Evolutionary conservation across 2,797 vertebrate species (phyloP), one percentile per base, ranked within the genome.

Genomic region (Macropodus opercularis): DNA sequence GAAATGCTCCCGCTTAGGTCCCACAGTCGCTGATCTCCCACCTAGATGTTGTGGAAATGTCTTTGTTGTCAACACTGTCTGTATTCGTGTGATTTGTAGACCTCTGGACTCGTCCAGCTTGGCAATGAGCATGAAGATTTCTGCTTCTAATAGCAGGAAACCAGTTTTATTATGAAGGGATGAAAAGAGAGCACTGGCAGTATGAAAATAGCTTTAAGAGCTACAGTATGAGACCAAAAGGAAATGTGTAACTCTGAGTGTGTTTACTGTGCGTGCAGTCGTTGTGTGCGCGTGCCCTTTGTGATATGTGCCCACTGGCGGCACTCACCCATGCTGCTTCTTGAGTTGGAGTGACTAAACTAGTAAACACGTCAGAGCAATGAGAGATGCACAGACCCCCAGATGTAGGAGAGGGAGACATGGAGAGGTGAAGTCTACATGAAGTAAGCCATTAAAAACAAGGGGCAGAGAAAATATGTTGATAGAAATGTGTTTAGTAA

Each of bases 241-340:
- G 38, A 72, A 65, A 64, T 5, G 3, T 63, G 47, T 14, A 52
- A 58, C 26, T 46, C 17, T 42, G 65, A 72, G 61, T 62, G 66
- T 35, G 42, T 78, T 80, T 57, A 46, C 44, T 59, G 57, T 65
- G 47, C n/a, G 11, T 31, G 11, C 27, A 60, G 49, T 62, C 63
- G 50, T 58, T 51, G 42, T 58, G 40, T 47, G 36, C 38, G 60
- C 27, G 31, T 32, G 65, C 36, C 68, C 64, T 78, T 61, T 75
- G 53, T 46, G 2, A 15, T 39, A 41, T 55, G 36, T 82, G 77
- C 69, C 67, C 72, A 83, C 68, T 75, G 80, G 77, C 78, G 62
- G 64, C 53, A 65, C 63, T 85, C 60, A 52, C 34, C 47, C 65
- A 18, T 63, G 32, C 59, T 66, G 13, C 53, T 78, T 29, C 63